Base-by-base conservation (phyloP, 2,888 invertebrate genomes). In the Netelia melanura region DNA sequence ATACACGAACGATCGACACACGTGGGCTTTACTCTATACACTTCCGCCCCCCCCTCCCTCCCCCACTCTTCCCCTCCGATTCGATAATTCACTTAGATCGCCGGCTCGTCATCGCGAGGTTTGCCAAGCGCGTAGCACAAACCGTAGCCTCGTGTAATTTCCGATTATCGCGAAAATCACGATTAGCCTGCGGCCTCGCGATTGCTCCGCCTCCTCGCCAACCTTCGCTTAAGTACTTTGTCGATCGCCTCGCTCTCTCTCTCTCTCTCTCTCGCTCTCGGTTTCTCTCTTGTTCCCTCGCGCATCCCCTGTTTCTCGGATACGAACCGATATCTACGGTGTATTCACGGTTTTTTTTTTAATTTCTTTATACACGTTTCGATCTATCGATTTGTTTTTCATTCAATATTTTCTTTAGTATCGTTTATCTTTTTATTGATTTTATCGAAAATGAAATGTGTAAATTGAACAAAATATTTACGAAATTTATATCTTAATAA, bases 111-210 rank as follows among this genome's bases (percentile, higher is more conserved):
- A 85, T 85, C 80, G 83, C 80, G 79, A 76, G 85, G 72, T 76
- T 76, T 80, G 76, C 81, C 77, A 74, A 76, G 68, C 81, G 61
- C 77, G 70, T 61, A 43, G 23, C 14, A 52, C 54, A 17, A 17
- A 67, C 44, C 80, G 65, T 72, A 72, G 64, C 38, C 72, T 79
- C 81, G 84, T 86, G 86, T 88, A 89, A 89, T 89, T 89, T 86
- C 84, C 88, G 86, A 89, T 89, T 88, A 89, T 88, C 88, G 83
- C 86, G 82, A 87, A 89, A 89, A 89, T 88, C 87, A 89, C 88
- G 87, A 88, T 88, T 86, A 80, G 80, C 86, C 86, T 74, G 83
- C 85, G 85, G 83, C 83, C 71, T 76, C 74, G 75, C 81, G 65
- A 65, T 64, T 5, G 30, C 48, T 23, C 9, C 25, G 11, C 62